Evolutionary conservation across 2,797 vertebrate genomes (phyloP).

Genomic region (Crocodylus rhombifer): DNA sequence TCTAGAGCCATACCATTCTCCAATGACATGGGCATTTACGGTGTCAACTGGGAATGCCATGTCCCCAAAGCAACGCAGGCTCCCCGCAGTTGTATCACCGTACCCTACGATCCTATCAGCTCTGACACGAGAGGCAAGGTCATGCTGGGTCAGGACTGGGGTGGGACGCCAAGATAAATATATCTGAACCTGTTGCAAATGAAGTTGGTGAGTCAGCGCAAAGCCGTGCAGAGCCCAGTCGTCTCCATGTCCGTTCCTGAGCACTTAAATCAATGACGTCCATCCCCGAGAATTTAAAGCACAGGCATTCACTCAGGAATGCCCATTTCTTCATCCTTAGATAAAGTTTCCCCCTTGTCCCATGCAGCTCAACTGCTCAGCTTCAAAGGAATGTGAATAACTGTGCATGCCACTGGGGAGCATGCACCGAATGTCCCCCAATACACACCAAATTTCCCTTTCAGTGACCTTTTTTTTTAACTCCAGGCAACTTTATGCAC

Average conservation of each 20-base stretch:
- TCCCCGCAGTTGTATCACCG: background rate
- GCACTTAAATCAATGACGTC: too few relatives aligned
- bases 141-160: too few relatives aligned
- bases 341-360: background rate
- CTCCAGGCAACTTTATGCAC: background rate
- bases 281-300: too few relatives aligned
- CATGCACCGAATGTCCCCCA: too few relatives aligned
- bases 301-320: background rate
- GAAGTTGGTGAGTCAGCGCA: too few relatives aligned
- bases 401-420: background rate
- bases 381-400: background rate
- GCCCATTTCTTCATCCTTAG: background rate
- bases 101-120: background rate
- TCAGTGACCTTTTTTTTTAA: background rate
- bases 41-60: background rate
- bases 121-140: background rate
- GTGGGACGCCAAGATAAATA: too few relatives aligned
- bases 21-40: background rate
- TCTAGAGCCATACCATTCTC: too few relatives aligned
- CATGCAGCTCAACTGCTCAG: background rate
- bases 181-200: too few relatives aligned
- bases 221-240: too few relatives aligned
- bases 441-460: background rate
- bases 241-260: too few relatives aligned
- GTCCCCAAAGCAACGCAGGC: background rate